Percentiles rank a stretch among this genome's conserved stretches.
phyloP scores from a whole-genome alignment of 2,113 vertebrate genomes.

The Chaetodon auriga region DNA sequence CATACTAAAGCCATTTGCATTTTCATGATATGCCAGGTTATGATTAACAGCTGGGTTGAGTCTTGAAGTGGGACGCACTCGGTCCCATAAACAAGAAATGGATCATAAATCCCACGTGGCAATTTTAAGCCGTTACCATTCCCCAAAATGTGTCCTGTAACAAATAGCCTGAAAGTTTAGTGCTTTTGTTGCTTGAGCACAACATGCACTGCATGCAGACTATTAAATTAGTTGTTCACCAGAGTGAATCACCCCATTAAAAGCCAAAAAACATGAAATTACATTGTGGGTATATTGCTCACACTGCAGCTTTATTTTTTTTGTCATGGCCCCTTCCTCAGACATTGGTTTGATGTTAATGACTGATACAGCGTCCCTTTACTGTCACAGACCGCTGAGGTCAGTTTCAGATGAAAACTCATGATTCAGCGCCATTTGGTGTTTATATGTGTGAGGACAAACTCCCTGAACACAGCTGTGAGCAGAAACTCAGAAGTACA shows the following conservation, averaged over 20 bases:
- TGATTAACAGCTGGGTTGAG: slow-evolving; percentile 59
- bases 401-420: not conserved
- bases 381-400: not conserved
- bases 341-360: slow-evolving; percentile 28
- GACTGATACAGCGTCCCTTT: not conserved
- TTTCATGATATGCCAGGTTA: slow-evolving; percentile 49
- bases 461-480: not conserved
- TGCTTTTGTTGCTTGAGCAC: slow-evolving; percentile 4
- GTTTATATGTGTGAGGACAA: not conserved
- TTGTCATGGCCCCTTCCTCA: not conserved
- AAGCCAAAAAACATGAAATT: slow-evolving; percentile 1
- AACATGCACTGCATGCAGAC: not conserved
- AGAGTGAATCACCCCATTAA: slow-evolving; percentile 7
- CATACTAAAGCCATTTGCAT: slow-evolving; percentile 60
- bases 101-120: slow-evolving; percentile 58
- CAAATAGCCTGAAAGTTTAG: slow-evolving; percentile 22
- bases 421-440: not conserved
- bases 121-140: slow-evolving; percentile 46
- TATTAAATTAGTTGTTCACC: slow-evolving; percentile 4
- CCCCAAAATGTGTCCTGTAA: slow-evolving; percentile 41
- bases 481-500: not conserved
- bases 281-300: not conserved
- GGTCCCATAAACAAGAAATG: slow-evolving; percentile 64
- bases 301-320: slow-evolving; percentile 2
- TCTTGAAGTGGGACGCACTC: slow-evolving; percentile 53